Conservation (phyloP, 1,140 invertebrate species). For the Aporrectodea caliginosa region DNA sequence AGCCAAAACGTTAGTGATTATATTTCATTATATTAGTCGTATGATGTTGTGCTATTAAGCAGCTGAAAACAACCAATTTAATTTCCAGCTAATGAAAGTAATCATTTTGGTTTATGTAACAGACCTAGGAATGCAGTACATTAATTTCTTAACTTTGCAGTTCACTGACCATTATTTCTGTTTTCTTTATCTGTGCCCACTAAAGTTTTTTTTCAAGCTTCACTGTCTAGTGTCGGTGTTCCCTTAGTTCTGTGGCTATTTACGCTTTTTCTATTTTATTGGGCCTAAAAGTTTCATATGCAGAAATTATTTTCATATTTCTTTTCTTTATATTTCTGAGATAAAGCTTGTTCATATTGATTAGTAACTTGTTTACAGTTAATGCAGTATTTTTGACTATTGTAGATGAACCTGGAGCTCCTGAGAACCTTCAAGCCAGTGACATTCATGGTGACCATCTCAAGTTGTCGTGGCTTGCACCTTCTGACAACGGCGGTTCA, state of each 20-base stretch:
- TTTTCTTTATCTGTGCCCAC: no score
- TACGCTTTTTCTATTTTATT: no score
- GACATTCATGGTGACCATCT: constrained; percentile 81
- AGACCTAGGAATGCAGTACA: background rate
- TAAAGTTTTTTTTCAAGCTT: no score
- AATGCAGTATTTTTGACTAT: constrained; percentile 45
- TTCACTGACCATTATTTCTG: background rate
- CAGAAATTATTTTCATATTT: background rate
- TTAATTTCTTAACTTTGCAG: background rate
- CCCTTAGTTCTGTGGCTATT: no score
- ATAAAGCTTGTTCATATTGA: background rate
- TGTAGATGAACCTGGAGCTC: constrained; percentile 82
- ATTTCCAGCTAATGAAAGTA: no score
- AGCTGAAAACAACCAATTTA: background rate
- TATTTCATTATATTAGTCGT: background rate
- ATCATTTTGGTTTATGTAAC: background rate
- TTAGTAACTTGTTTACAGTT: background rate
- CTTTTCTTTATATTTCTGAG: background rate
- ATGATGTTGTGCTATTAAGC: background rate
- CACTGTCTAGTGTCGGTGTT: no score
- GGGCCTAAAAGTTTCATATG: background rate
- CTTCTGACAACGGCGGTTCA: constrained; percentile 88
- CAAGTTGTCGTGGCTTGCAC: constrained; percentile 87
- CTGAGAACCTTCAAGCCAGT: constrained; percentile 78
- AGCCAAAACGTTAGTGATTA: constrained; percentile 10